phyloP scores from a whole-genome alignment of 1,140 invertebrate species.

The Zaprionus ornatus region DNA sequence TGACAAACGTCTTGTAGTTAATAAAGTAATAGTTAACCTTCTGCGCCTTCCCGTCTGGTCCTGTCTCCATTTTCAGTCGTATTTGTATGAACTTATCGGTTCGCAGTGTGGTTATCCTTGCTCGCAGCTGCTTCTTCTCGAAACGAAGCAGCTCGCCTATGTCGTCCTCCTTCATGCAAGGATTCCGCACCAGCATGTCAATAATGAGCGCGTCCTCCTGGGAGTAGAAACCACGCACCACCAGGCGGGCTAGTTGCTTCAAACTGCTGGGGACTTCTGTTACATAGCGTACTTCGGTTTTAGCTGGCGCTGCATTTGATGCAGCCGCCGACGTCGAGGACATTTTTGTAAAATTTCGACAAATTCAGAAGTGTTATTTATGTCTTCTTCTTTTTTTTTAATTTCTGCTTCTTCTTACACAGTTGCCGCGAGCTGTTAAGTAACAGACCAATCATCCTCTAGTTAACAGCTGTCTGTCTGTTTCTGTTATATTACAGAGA shows the following conservation, averaged over 20 bases:
- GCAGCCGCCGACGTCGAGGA: slow-evolving; percentile 69
- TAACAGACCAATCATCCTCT: not conserved
- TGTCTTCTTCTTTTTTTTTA: slow-evolving; percentile 5
- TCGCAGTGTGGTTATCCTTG: slow-evolving; percentile 88
- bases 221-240: slow-evolving; percentile 96
- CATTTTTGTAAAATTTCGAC: slow-evolving; percentile 36
- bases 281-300: slow-evolving; percentile 84
- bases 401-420: slow-evolving; percentile 8
- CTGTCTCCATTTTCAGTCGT: slow-evolving; percentile 96
- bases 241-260: slow-evolving; percentile 94
- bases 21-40: slow-evolving; percentile 99
- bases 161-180: slow-evolving; percentile 99
- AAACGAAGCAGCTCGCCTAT: slow-evolving; percentile 96
- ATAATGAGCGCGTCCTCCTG: slow-evolving; percentile 97
- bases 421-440: not conserved
- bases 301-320: slow-evolving; percentile 53
- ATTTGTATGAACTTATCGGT: slow-evolving; percentile 98
- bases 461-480: too few relatives aligned
- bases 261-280: slow-evolving; percentile 95
- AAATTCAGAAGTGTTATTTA: slow-evolving; percentile 9
- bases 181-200: slow-evolving; percentile 97
- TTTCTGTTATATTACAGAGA: slow-evolving; percentile 9
- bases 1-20: slow-evolving; percentile 98
- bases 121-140: slow-evolving; percentile 96
- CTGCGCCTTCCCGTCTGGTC: slow-evolving; percentile 96